Base-by-base conservation (phyloP, 2,113 vertebrate genomes). In the Edolisoma coerulescens region DNA sequence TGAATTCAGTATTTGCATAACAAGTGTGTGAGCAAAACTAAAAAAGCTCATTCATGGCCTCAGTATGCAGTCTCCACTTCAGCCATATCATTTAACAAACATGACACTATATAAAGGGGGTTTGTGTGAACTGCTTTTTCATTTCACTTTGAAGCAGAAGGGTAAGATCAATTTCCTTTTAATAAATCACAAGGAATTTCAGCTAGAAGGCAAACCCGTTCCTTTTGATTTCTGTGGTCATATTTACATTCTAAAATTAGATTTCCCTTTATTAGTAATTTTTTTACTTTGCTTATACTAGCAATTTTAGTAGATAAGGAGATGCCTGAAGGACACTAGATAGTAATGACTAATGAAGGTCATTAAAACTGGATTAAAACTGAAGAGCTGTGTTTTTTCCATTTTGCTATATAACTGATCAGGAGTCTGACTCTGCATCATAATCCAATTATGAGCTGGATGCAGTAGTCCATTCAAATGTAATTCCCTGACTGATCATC, bases 141-240 rank as follows among this genome's bases (percentile, higher is more conserved):
- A 68, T 68, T 88, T 74, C 35, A 12, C 59, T 81, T 76, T 13
- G 82, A 69, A 83, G 84, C 42, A 64, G 69, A 90, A 76, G 15
- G 93, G 96, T 97, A 93, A 97, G 96, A 93, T 84, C 39, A 89
- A 95, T 95, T 89, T 90, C 30, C 20, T 94, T 82, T 83, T 82
- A 85, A 92, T 82, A 91, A 91, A 86, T 69, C n/a, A 59, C 28
- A 75, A 64, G 30, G 14, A 85, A 81, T 37, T 77, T 94, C 63
- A 90, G 41, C 64, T 88, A 73, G 79, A 74, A 64, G 65, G 71
- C 45, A 87, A 59, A 84, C 19, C 19, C 37, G 5, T 79, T 91
- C 26, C 42, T 92, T 84, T 84, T 53, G 5, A 84, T 89, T 93
- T 86, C 68, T 8, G 0, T 28, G 44, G 44, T 87, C 52, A 39